Conservation (phyloP, 2,888 invertebrate genomes). For the Drosophila greeni region DNA sequence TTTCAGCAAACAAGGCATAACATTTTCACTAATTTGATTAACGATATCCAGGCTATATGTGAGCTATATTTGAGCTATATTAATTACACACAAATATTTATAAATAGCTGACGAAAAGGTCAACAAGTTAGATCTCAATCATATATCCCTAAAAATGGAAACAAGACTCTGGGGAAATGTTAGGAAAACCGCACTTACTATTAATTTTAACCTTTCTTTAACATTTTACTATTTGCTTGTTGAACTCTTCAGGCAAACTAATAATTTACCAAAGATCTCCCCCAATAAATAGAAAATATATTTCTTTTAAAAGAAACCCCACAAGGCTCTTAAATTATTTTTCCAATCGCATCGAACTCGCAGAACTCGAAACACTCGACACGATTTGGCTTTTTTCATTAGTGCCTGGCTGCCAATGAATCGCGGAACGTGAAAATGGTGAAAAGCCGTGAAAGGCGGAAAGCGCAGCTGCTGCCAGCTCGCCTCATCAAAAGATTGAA, state of each 20-base stretch:
- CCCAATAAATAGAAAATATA: slow-evolving; percentile 1
- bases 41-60: not conserved
- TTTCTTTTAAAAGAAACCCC: not conserved
- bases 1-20: not conserved
- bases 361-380: slow-evolving; percentile 16
- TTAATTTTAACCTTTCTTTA: not conserved
- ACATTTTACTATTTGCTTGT: too few relatives aligned
- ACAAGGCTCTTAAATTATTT: not conserved
- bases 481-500: slow-evolving; percentile 43
- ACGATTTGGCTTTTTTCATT: slow-evolving; percentile 45
- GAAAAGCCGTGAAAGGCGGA: slow-evolving; percentile 25
- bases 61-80: not conserved
- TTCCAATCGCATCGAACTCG: slow-evolving; percentile 15
- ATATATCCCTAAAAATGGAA: not conserved
- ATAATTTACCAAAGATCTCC: not conserved
- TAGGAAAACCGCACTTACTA: not conserved
- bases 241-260: not conserved
- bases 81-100: slow-evolving; percentile 5
- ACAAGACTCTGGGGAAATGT: not conserved
- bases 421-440: slow-evolving; percentile 23
- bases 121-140: not conserved
- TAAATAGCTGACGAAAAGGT: slow-evolving; percentile 10
- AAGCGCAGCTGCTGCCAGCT: slow-evolving; percentile 50
- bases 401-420: slow-evolving; percentile 53
- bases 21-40: slow-evolving; percentile 25